phyloP scores from a whole-genome alignment of 2,797 vertebrate genomes.

The Microtus agrestis region DNA sequence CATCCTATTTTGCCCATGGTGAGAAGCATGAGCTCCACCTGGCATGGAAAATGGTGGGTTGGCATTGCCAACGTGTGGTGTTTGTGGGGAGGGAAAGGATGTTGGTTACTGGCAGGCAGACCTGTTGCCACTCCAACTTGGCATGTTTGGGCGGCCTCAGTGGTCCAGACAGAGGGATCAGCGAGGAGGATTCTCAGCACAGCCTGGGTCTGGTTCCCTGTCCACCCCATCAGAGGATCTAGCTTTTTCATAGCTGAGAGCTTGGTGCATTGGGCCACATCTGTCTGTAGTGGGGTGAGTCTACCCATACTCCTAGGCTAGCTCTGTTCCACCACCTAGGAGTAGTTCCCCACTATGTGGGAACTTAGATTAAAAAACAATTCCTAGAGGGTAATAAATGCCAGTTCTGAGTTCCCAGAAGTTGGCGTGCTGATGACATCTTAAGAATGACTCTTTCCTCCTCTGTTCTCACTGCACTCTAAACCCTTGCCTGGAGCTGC shows the following conservation, averaged over 20 bases:
- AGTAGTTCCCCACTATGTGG: not conserved
- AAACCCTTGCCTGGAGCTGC: not conserved
- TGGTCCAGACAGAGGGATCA: slow-evolving; percentile 45
- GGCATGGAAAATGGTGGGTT: slow-evolving; percentile 37
- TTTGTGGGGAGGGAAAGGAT: slow-evolving; percentile 8
- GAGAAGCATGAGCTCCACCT: not conserved
- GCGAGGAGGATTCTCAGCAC: not conserved
- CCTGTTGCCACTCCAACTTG: slow-evolving; percentile 66
- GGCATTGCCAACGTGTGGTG: slow-evolving; percentile 36
- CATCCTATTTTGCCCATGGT: not conserved
- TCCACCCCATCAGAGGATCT: not conserved
- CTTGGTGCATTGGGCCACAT: not conserved
- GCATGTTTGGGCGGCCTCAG: not conserved
- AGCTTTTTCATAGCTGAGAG: not conserved
- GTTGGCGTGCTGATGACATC: not conserved
- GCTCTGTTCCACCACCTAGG: not conserved
- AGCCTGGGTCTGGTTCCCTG: not conserved
- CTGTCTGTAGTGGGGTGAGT: not conserved
- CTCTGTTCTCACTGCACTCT: fast-evolving
- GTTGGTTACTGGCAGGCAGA: slow-evolving; percentile 65
- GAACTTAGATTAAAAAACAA: not conserved
- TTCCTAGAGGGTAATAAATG: not conserved
- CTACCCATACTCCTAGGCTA: not conserved
- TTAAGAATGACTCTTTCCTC: not conserved
- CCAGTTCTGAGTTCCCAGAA: not conserved